These are phyloP conservation scores for Tineola bisselliella DNA, from an alignment of 2,888 invertebrate species.

Conservation along the genomic window DNA sequence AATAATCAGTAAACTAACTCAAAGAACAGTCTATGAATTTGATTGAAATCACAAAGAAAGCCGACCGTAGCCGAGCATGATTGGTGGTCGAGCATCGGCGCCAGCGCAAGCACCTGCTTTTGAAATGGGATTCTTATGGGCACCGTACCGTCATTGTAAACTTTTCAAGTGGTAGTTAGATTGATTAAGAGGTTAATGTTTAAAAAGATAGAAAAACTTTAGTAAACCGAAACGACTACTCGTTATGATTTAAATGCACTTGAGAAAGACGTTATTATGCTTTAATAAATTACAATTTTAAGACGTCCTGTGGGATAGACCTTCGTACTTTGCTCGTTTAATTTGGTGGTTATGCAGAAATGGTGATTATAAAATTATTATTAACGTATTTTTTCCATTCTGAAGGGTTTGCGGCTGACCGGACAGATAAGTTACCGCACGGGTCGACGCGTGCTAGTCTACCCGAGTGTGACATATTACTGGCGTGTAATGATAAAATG, in stretches of 20 bases:
- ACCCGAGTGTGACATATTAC: conserved; percentile 7
- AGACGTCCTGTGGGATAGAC: too few species aligned
- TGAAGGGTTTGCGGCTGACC: neutral
- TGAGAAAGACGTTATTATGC: too few species aligned
- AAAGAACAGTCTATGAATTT: neutral
- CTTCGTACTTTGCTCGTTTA: too few species aligned
- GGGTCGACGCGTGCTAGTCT: conserved; percentile 8
- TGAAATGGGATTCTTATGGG: neutral
- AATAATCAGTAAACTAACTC: too few species aligned
- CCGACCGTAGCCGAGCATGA: neutral
- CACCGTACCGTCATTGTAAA: neutral
- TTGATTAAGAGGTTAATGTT: too few species aligned
- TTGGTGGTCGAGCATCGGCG: neutral
- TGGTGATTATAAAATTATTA: neutral
- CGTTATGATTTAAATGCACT: too few species aligned
- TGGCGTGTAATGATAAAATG: neutral
- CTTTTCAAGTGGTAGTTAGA: neutral
- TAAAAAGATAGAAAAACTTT: too few species aligned
- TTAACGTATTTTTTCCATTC: neutral
- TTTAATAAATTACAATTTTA: too few species aligned
- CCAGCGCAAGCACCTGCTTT: conserved; percentile 1
- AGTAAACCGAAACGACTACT: too few species aligned
- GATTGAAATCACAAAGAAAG: neutral
- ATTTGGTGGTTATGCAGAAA: too few species aligned
- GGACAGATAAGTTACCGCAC: neutral